phyloP scores from a whole-genome alignment of 92 coral and sea anemone genomes.

The Heteractis magnifica region DNA sequence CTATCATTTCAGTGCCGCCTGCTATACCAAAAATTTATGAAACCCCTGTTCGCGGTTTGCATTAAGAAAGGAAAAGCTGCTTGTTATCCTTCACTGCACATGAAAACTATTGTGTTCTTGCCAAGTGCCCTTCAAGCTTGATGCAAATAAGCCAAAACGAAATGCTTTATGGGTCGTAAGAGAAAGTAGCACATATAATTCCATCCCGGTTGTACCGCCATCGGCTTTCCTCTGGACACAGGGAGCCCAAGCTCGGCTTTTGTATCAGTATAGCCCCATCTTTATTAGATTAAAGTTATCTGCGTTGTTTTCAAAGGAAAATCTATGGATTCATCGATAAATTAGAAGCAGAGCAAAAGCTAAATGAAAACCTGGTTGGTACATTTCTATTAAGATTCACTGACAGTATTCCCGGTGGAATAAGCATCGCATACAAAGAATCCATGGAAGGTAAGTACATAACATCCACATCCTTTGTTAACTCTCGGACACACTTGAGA shows the following conservation, averaged over 20 bases:
- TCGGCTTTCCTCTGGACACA: too few relatives aligned
- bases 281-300: background rate
- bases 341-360: constrained; percentile 28
- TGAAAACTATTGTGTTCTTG: too few relatives aligned
- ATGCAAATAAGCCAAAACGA: too few relatives aligned
- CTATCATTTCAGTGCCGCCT: too few relatives aligned
- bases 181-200: too few relatives aligned
- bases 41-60: too few relatives aligned
- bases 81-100: too few relatives aligned
- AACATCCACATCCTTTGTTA: background rate
- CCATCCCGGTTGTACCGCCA: too few relatives aligned
- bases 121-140: too few relatives aligned
- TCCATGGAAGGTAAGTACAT: background rate
- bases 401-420: constrained; percentile 48
- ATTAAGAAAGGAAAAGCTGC: too few relatives aligned
- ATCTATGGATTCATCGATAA: constrained; percentile 42
- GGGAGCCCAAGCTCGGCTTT: background rate
- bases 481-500: background rate
- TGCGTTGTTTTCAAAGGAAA: constrained; percentile 3
- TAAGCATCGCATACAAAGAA: constrained; percentile 39
- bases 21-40: too few relatives aligned
- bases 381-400: constrained; percentile 49
- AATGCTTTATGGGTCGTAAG: too few relatives aligned
- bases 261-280: background rate
- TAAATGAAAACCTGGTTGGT: constrained; percentile 29